A percentile compares a stretch with the other conserved stretches of the same genome.
Evolutionary conservation across 2,888 invertebrate genomes (phyloP).

Genomic region (Phaedon cochleariae): DNA sequence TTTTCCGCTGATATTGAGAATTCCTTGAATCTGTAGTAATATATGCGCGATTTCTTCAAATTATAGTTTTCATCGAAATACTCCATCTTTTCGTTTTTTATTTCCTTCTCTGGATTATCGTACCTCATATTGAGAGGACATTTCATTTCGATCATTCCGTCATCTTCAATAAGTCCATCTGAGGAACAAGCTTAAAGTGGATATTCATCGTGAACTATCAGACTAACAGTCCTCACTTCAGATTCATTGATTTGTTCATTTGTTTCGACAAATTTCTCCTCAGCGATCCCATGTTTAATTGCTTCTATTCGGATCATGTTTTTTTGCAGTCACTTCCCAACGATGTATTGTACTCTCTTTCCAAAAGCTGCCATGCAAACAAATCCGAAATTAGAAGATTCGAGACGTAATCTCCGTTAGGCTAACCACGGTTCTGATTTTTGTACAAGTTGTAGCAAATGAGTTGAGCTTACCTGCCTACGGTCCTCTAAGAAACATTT

Average conservation of each 20-base stretch:
- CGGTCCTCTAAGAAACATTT: too few relatives aligned
- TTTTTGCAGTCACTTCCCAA: too few relatives aligned
- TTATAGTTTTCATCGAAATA: neutral
- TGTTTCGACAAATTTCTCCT: neutral
- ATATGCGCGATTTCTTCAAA: neutral
- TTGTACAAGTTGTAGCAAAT: too few relatives aligned
- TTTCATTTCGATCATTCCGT: slow-evolving; percentile 7
- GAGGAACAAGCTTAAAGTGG: neutral
- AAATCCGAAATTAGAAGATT: too few relatives aligned
- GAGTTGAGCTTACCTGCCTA: too few relatives aligned
- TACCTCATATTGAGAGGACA: slow-evolving; percentile 3
- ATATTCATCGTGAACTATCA: neutral
- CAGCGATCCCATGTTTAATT: too few relatives aligned
- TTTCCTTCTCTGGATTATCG: neutral
- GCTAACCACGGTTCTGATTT: too few relatives aligned
- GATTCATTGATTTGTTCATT: neutral
- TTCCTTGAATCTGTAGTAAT: neutral
- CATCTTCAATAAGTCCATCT: slow-evolving; percentile 1
- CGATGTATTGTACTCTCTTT: too few relatives aligned
- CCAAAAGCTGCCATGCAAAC: too few relatives aligned
- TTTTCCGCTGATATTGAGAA: neutral
- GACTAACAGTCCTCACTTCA: neutral
- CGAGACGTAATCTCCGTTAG: too few relatives aligned
- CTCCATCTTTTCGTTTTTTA: neutral
- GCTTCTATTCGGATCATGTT: too few relatives aligned